Percentiles rank a stretch among this genome's conserved stretches.
Conservation (phyloP, 2,888 invertebrate species). For the Microchrysa polita region DNA sequence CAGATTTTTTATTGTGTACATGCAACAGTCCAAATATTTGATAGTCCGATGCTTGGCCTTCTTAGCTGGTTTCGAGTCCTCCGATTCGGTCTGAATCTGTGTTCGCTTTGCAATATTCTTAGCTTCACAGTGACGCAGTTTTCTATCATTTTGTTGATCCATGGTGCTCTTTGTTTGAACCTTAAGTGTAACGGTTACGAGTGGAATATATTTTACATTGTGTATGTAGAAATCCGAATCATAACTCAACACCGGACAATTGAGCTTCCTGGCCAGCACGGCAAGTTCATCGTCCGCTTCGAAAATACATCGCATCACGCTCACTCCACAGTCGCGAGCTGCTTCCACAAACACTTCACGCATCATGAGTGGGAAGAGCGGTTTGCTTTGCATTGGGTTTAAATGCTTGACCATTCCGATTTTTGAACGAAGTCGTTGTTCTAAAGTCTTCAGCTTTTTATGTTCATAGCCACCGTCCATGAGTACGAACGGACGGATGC, state of each 20-base stretch:
- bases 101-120: constrained; percentile 59
- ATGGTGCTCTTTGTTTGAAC: constrained; percentile 57
- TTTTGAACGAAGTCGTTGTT: constrained; percentile 69
- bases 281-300: constrained; percentile 93
- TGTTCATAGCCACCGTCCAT: constrained; percentile 83
- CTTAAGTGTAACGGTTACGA: constrained; percentile 72
- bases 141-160: constrained; percentile 33
- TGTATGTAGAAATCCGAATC: constrained; percentile 96
- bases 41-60: constrained; percentile 53
- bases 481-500: constrained; percentile 76
- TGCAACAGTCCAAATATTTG: constrained; percentile 70
- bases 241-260: constrained; percentile 88
- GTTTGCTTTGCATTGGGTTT: constrained; percentile 68
- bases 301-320: constrained; percentile 78
- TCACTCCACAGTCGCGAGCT: constrained; percentile 71
- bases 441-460: constrained; percentile 75
- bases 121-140: constrained; percentile 54
- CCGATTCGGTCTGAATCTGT: constrained; percentile 52
- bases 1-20: constrained; percentile 78
- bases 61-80: background rate
- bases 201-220: constrained; percentile 83
- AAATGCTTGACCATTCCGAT: constrained; percentile 69
- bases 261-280: constrained; percentile 76
- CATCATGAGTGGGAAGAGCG: constrained; percentile 79
- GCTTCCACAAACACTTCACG: constrained; percentile 80